phyloP scores from a whole-genome alignment of 2,113 vertebrate species.

The Corythaeola cristata region DNA sequence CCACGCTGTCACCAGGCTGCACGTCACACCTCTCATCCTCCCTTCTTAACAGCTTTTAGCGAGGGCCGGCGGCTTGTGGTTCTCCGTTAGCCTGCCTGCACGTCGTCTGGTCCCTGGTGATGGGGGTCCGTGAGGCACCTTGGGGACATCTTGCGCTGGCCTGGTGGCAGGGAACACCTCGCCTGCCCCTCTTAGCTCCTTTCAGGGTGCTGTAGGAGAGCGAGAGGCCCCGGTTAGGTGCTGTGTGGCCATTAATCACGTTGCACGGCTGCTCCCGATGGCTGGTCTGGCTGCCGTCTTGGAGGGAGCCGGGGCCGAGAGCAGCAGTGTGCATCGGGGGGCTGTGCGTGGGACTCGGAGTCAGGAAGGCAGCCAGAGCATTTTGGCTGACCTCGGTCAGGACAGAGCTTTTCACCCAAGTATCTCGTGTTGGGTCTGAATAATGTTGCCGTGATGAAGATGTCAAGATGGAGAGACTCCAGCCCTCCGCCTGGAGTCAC shows the following conservation, averaged over 20 bases:
- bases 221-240: fast-evolving
- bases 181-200: background rate
- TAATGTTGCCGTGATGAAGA: background rate
- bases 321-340: fast-evolving
- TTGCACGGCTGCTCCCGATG: background rate
- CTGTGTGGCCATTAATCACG: background rate
- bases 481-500: background rate
- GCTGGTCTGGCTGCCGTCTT: background rate
- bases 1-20: background rate
- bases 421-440: background rate
- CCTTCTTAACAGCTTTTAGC: background rate
- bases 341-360: too few species aligned
- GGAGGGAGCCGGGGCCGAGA: background rate
- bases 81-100: background rate
- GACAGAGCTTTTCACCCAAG: background rate
- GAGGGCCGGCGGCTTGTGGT: fast-evolving
- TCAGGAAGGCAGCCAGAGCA: background rate
- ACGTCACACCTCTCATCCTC: fast-evolving
- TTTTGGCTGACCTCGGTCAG: background rate
- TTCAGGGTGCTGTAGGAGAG: background rate
- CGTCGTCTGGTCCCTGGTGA: background rate
- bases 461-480: background rate
- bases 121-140: background rate
- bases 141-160: too few species aligned
- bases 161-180: background rate